Percentiles rank a stretch among this genome's conserved stretches.
These are phyloP conservation scores for Pelobates cultripes DNA, from an alignment of 2,797 vertebrate species.

Conservation along the genomic window DNA sequence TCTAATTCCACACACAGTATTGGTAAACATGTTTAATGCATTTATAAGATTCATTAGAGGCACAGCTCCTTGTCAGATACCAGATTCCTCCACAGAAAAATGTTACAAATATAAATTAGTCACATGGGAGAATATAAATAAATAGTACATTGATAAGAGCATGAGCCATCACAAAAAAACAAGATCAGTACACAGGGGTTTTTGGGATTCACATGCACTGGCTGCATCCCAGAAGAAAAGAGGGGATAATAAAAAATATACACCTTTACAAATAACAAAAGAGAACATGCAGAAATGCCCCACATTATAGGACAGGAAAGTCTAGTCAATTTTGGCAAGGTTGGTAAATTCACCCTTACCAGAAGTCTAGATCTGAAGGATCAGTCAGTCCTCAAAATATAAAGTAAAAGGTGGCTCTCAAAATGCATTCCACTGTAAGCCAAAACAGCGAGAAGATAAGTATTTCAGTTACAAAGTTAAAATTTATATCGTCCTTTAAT, in stretches of 20 bases:
- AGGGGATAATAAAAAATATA: too few species aligned
- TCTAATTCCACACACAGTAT: neutral
- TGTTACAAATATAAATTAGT: slow-evolving; percentile 6
- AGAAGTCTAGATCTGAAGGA: neutral
- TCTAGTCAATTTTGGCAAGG: too few species aligned
- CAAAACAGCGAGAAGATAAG: slow-evolving; percentile 14
- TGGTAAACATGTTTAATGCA: neutral
- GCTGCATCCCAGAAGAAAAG: neutral
- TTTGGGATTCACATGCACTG: neutral
- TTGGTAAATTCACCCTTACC: too few species aligned
- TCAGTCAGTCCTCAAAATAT: neutral
- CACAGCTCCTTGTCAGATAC: neutral
- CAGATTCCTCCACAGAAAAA: slow-evolving; percentile 27
- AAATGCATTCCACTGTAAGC: neutral
- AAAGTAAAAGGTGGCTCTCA: neutral
- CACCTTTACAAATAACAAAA: neutral
- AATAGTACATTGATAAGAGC: neutral
- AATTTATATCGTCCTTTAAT: neutral
- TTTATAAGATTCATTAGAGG: neutral
- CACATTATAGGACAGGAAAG: too few species aligned
- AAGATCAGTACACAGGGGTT: neutral
- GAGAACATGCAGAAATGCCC: neutral
- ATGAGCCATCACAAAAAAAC: slow-evolving; percentile 5
- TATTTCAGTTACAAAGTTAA: slow-evolving; percentile 16
- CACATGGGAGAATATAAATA: slow-evolving; percentile 35